A percentile compares a stretch with the other conserved stretches of the same genome.
Conservation (phyloP, 1,140 invertebrate genomes). For the Pomacea maculata region DNA sequence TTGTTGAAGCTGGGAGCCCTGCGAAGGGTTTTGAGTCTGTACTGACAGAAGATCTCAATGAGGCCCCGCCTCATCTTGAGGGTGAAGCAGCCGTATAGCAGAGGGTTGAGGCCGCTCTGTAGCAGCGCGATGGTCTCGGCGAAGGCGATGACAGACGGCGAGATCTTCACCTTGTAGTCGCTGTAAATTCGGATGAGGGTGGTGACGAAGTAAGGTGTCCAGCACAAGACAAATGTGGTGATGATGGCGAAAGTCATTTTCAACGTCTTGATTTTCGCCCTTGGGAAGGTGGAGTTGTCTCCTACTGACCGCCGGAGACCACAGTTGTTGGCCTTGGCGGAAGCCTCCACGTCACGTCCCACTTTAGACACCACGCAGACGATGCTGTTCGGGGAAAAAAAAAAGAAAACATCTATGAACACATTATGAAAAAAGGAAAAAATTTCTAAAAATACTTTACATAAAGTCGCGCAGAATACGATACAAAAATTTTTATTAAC, state of each 20-base stretch:
- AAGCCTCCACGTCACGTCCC: constrained; percentile 25
- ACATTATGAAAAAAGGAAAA: no score
- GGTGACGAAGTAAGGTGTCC: constrained; percentile 67
- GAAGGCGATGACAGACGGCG: constrained; percentile 58
- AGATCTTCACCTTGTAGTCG: constrained; percentile 61
- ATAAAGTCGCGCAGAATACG: no score
- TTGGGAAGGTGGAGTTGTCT: constrained; percentile 52
- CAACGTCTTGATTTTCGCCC: constrained; percentile 67
- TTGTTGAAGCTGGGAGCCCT: constrained; percentile 22
- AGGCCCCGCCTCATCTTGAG: constrained; percentile 56
- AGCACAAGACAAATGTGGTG: constrained; percentile 64
- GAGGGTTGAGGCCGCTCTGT: constrained; percentile 66
- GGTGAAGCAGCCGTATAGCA: constrained; percentile 67
- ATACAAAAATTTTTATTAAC: no score
- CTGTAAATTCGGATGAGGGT: constrained; percentile 65
- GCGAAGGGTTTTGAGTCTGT: constrained; percentile 19
- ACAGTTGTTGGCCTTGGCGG: constrained; percentile 7
- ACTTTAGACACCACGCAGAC: constrained; percentile 29
- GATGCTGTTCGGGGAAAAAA: constrained; percentile 12
- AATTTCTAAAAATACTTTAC: no score
- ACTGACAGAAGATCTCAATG: constrained; percentile 49
- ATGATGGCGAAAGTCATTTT: constrained; percentile 68
- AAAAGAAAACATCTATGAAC: no score
- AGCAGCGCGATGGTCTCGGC: constrained; percentile 65
- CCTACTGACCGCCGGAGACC: constrained; percentile 13